phyloP scores from a whole-genome alignment of 64 coral and sea anemone genomes.

The Montipora foliosa region DNA sequence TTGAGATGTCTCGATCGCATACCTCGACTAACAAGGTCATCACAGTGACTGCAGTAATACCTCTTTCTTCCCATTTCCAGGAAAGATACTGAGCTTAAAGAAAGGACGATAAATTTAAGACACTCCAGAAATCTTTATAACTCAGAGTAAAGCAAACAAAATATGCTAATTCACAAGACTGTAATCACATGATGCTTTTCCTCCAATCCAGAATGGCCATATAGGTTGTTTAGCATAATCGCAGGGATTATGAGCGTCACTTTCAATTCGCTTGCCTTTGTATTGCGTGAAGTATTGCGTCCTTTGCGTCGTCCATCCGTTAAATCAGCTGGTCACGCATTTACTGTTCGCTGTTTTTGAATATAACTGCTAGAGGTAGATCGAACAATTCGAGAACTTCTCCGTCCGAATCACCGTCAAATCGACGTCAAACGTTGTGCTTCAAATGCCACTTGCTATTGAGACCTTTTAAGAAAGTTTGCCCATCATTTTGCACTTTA shows the following conservation, averaged over 20 bases:
- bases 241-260: too few relatives aligned
- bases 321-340: not conserved
- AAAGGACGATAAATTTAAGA: not conserved
- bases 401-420: not conserved
- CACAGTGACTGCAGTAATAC: conserved; percentile 17
- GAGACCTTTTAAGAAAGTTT: not conserved
- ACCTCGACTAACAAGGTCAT: not conserved
- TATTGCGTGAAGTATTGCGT: too few relatives aligned
- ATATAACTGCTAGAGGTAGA: not conserved
- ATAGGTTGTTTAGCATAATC: too few relatives aligned
- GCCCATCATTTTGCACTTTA: not conserved
- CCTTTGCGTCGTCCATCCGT: not conserved
- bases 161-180: too few relatives aligned
- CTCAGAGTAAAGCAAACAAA: not conserved
- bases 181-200: too few relatives aligned
- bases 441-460: not conserved
- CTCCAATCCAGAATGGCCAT: too few relatives aligned
- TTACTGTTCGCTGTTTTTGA: not conserved
- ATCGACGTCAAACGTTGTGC: not conserved
- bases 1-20: not conserved
- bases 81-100: not conserved
- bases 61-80: conserved; percentile 17
- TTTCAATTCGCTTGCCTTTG: too few relatives aligned
- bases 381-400: not conserved
- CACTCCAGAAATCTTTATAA: not conserved